Conservation (phyloP, 2,113 vertebrate species). For the cat (Felis catus) region F.catus_Fca126_mat1.0 CM031416.1:40438001-40438500, state of each 20-base stretch:
- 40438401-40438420: too few species aligned
- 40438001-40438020: neutral
- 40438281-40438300: neutral
- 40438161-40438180: neutral
- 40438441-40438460: too few species aligned
- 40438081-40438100: neutral
- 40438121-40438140: fast-evolving
- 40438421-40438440: too few species aligned
- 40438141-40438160: neutral
- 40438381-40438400: too few species aligned
- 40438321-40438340: neutral
- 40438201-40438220: neutral
- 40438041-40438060: too few species aligned
- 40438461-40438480: too few species aligned
- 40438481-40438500: too few species aligned
- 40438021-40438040: neutral
- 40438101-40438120: neutral
- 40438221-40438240: neutral
- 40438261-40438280: neutral
- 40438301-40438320: neutral
- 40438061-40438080: neutral
- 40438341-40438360: too few species aligned
- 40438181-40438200: neutral
- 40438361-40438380: too few species aligned
- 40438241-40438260: neutral